Evolutionary conservation across 2,113 vertebrate genomes (phyloP).

Genomic region (Lepus europaeus): DNA sequence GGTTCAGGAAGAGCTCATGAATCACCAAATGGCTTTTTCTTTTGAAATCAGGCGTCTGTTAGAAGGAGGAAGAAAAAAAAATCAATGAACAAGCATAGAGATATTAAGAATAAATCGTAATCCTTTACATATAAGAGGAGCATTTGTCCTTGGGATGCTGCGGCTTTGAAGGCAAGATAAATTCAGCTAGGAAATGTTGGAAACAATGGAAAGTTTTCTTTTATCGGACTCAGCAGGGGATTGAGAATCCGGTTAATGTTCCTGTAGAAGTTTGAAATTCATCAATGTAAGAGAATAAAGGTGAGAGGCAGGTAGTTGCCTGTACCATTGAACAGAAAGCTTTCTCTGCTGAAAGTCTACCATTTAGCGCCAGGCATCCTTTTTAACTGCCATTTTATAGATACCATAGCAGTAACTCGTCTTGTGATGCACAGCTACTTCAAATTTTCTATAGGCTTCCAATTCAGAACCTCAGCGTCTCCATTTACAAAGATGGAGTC

Average conservation of each 20-base stretch:
- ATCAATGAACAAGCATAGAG: not conserved
- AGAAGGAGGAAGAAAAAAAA: not conserved
- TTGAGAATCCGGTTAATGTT: constrained; percentile 49
- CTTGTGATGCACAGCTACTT: constrained; percentile 52
- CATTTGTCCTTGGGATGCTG: constrained; percentile 66
- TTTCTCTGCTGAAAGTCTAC: constrained; percentile 27
- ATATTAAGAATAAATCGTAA: constrained; percentile 64
- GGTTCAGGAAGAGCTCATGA: not conserved
- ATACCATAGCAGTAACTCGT: not conserved
- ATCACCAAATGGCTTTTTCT: constrained; percentile 51
- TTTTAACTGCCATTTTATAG: constrained; percentile 64
- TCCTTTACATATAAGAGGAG: constrained; percentile 31
- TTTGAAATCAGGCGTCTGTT: not conserved
- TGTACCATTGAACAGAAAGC: constrained; percentile 14
- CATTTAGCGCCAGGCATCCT: not conserved
- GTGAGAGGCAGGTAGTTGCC: constrained; percentile 52
- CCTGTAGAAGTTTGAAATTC: constrained; percentile 64
- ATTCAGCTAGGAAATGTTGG: constrained; percentile 63
- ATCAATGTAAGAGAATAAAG: constrained; percentile 50
- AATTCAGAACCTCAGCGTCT: constrained; percentile 21
- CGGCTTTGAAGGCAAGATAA: constrained; percentile 62
- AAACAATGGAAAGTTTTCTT: constrained; percentile 72
- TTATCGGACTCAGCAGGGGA: constrained; percentile 20
- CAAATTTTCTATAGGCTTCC: constrained; percentile 7
- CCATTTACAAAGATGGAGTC: not conserved